Evolutionary conservation across 2,797 vertebrate genomes (phyloP).

Genomic region (Muraenolepis orangiensis): DNA sequence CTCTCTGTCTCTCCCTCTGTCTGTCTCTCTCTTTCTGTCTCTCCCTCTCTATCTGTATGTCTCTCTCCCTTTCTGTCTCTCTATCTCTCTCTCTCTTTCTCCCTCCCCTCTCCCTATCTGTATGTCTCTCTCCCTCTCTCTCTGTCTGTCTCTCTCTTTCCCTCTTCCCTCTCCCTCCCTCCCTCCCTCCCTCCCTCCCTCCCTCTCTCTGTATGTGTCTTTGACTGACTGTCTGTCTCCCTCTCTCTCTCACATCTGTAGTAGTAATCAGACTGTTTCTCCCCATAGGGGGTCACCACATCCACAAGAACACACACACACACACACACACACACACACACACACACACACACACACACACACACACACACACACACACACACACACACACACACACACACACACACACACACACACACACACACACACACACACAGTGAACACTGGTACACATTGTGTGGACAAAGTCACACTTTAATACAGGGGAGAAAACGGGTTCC

Average conservation of each 20-base stretch:
- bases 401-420: slow-evolving; percentile 4
- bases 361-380: slow-evolving; percentile 24
- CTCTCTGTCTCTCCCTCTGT: not conserved
- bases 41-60: slow-evolving; percentile 20
- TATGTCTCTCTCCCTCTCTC: slow-evolving; percentile 16
- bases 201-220: slow-evolving; percentile 15
- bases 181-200: slow-evolving; percentile 5
- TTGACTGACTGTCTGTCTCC: slow-evolving; percentile 14
- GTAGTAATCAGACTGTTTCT: slow-evolving; percentile 52
- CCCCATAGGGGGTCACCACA: slow-evolving; percentile 37
- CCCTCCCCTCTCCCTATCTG: too few relatives aligned
- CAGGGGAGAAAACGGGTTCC: too few relatives aligned
- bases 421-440: slow-evolving; percentile 16
- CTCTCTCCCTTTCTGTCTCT: slow-evolving; percentile 14
- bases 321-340: slow-evolving; percentile 8
- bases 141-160: slow-evolving; percentile 3
- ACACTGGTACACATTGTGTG: too few relatives aligned
- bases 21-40: not conserved
- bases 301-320: slow-evolving; percentile 24
- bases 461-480: too few relatives aligned
- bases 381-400: slow-evolving; percentile 15
- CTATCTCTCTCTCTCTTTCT: slow-evolving; percentile 11
- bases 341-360: slow-evolving; percentile 7
- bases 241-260: slow-evolving; percentile 41
- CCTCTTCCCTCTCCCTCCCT: slow-evolving; percentile 13